Evolutionary conservation across 2,797 vertebrate species (phyloP), one percentile per base, ranked within the genome.

Genomic region (Eutrigla gurnardus): DNA sequence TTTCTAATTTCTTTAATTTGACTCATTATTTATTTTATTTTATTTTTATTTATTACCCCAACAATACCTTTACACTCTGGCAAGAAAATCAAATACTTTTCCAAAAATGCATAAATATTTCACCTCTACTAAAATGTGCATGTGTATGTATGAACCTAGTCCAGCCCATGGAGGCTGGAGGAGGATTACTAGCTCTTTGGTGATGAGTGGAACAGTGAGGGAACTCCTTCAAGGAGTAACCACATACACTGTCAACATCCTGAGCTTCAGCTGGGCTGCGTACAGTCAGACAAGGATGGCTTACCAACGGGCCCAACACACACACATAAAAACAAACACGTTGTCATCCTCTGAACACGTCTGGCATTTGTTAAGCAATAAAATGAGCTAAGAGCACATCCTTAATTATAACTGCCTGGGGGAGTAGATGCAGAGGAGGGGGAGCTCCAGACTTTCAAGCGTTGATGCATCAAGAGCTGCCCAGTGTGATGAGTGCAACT

Each of bases 391-490:
- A 67, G 39, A 62, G 64, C 70, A 45, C 35, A 78, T 72, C 55
- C 43, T 81, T 88, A 73, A 88, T 81, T 78, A 37, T 76, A 74
- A 73, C 45, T 46, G 80, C 82, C 78, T 65, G 75, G 65, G 53
- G 80, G 87, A 85, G 81, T 52, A 49, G 36, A 75, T 70, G 70
- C 78, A 81, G 85, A 88, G 86, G 77, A 84, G 46, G 58, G 66
- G 54, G 75, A 40, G 47, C 59, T 83, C 67, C 78, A 86, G 62
- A 84, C 65, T 46, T 77, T 81, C 65, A 69, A 80, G 79, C 62
- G 67, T 0, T 86, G 79, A 88, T 40, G 63, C 81, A 83, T 59
- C 52, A 45, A 70, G 57, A 75, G 71, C 47, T 78, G 62, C 67
- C 78, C 18, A 14, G 54, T 45, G 49, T 25, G 36, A 37, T 69